These are phyloP conservation scores for Stylophora pistillata DNA, from an alignment of 64 coral and sea anemone genomes.

Conservation along the genomic window DNA sequence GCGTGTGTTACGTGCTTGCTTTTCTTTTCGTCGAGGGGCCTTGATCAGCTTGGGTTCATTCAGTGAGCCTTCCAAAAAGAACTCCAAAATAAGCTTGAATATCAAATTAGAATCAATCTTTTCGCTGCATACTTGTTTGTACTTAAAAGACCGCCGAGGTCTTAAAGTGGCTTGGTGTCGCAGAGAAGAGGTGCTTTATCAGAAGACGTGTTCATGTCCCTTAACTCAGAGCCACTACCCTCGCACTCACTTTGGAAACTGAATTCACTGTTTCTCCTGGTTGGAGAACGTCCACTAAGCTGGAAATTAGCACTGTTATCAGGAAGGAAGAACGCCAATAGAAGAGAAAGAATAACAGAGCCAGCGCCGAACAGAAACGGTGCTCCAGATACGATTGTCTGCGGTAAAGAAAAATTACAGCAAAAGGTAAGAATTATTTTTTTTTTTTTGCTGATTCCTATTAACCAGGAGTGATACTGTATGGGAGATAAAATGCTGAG, in stretches of 20 bases:
- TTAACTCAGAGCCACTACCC: constrained; percentile 14
- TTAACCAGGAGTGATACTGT: no score
- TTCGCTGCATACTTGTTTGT: not conserved
- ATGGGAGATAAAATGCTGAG: no score
- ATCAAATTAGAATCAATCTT: not conserved
- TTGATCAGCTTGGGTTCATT: no score
- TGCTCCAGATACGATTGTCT: constrained; percentile 85
- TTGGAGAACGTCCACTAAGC: constrained; percentile 52
- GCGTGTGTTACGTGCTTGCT: no score
- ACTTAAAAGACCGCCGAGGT: not conserved
- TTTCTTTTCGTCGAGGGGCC: not conserved
- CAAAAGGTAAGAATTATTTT: not conserved
- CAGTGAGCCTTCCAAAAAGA: no score
- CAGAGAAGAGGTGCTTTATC: constrained; percentile 20
- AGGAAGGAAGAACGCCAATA: constrained; percentile 88
- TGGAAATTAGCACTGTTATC: constrained; percentile 57
- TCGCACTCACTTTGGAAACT: constrained; percentile 67
- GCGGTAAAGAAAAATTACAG: not conserved
- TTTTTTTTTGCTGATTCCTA: no score
- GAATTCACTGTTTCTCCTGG: constrained; percentile 42
- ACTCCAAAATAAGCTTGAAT: not conserved
- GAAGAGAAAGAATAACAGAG: constrained; percentile 81
- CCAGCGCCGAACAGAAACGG: constrained; percentile 95
- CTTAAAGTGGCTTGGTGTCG: constrained; percentile 17
- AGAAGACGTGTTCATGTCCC: constrained; percentile 8